Conservation (phyloP, 2,888 invertebrate genomes). For the Limenitis camilla region DNA sequence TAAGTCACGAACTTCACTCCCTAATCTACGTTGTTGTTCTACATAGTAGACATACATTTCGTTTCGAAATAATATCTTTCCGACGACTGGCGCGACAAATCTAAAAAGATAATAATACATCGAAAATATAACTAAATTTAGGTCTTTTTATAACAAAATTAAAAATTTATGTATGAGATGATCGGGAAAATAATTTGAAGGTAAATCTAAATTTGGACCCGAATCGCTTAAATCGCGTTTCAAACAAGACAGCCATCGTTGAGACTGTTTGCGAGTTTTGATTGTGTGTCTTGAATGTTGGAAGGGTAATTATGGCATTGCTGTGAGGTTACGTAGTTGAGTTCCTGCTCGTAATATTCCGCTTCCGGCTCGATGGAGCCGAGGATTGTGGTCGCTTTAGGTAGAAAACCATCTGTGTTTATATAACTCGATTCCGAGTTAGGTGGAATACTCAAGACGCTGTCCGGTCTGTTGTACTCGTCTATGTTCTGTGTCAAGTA, state of each 20-base stretch:
- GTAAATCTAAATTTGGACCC: conserved; percentile 49
- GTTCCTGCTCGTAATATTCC: conserved; percentile 71
- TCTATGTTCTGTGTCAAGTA: conserved; percentile 59
- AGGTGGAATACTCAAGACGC: conserved; percentile 58
- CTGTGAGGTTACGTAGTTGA: conserved; percentile 65
- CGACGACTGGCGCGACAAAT: conserved; percentile 26
- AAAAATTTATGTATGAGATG: conserved; percentile 18
- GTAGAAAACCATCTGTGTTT: conserved; percentile 61
- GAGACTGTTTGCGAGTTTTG: conserved; percentile 70
- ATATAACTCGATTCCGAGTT: conserved; percentile 48
- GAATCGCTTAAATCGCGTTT: conserved; percentile 15
- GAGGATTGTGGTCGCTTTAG: conserved; percentile 62
- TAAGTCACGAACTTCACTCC: conserved; percentile 39
- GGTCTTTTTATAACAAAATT: conserved; percentile 30
- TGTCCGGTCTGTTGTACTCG: conserved; percentile 63
- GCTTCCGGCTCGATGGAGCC: conserved; percentile 71
- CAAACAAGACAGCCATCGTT: conserved; percentile 78
- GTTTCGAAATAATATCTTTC: conserved; percentile 69
- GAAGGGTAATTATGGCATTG: conserved; percentile 74
- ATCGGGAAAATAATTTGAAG: background rate
- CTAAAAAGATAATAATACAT: conserved; percentile 22
- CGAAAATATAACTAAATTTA: conserved; percentile 25
- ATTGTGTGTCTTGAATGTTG: conserved; percentile 56
- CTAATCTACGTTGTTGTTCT: conserved; percentile 65
- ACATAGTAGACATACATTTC: conserved; percentile 73